Evolutionary conservation across 2,888 invertebrate species (phyloP).

Genomic region (Pegoplata infirma): DNA sequence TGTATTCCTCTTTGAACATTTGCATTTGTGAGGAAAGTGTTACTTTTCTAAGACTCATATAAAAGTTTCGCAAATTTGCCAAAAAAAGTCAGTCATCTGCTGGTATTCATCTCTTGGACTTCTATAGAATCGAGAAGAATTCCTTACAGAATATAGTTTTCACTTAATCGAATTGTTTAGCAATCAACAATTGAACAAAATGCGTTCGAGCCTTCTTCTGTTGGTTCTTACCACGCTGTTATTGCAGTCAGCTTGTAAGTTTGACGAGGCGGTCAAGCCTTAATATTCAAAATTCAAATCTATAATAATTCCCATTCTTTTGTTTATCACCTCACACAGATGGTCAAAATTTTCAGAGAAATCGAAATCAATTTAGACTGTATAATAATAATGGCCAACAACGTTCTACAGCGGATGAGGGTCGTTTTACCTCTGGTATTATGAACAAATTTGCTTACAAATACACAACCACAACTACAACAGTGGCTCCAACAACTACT

Average conservation of each 20-base stretch:
- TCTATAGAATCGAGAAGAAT: constrained; percentile 1
- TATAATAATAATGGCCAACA: constrained; percentile 3
- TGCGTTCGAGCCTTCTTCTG: constrained; percentile 30
- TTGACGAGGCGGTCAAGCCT: no score
- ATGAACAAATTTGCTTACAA: not conserved
- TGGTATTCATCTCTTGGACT: constrained; percentile 10
- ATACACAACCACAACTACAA: constrained; percentile 19
- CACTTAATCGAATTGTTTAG: not conserved
- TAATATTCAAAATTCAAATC: not conserved
- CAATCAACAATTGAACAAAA: constrained; percentile 6
- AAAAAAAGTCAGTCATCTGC: constrained; percentile 35
- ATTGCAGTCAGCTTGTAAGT: constrained; percentile 41
- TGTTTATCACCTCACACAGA: not conserved
- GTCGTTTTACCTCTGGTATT: not conserved
- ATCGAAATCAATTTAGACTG: not conserved
- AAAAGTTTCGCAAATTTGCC: constrained; percentile 32
- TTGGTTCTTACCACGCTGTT: constrained; percentile 31
- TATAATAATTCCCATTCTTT: not conserved
- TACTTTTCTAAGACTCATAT: constrained; percentile 17
- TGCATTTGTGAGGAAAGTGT: not conserved
- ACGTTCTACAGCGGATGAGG: not conserved
- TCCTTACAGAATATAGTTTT: not conserved
- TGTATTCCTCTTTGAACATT: no score
- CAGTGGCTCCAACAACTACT: not conserved
- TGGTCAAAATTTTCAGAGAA: constrained; percentile 4